Conservation (phyloP, 2,888 invertebrate species). For the Gymnoscelis rufifasciata region DNA sequence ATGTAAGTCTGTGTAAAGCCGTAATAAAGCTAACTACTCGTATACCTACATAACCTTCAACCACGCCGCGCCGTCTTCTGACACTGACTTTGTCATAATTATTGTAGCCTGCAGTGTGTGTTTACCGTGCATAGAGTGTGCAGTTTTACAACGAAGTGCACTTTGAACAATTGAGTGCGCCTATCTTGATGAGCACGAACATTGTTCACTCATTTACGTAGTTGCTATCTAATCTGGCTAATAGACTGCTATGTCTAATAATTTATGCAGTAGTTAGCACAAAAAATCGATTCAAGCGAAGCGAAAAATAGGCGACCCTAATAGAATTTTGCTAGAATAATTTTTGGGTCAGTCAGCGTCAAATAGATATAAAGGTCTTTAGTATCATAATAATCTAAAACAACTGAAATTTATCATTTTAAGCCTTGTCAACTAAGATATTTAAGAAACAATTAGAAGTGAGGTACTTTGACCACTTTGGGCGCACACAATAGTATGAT, state of each 20-base stretch:
- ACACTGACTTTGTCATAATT: slow-evolving; percentile 33
- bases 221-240: slow-evolving; percentile 4
- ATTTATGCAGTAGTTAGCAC: slow-evolving; percentile 12
- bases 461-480: too few relatives aligned
- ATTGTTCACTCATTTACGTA: slow-evolving; percentile 32
- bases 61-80: background rate
- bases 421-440: too few relatives aligned
- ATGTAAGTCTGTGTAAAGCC: too few relatives aligned
- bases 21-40: background rate
- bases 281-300: background rate
- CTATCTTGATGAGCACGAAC: slow-evolving; percentile 55
- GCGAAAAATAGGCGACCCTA: too few relatives aligned
- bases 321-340: too few relatives aligned
- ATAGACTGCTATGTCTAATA: slow-evolving; percentile 9
- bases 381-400: too few relatives aligned
- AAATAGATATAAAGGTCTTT: too few relatives aligned
- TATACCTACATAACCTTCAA: background rate
- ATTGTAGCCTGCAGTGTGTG: slow-evolving; percentile 34
- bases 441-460: too few relatives aligned
- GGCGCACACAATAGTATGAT: too few relatives aligned
- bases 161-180: slow-evolving; percentile 52
- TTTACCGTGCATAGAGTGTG: slow-evolving; percentile 33
- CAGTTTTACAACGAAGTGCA: slow-evolving; percentile 54
- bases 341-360: too few relatives aligned
- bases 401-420: too few relatives aligned